Evolutionary conservation across 2,113 vertebrate species (phyloP).

Genomic region (Hystrix cristata): DNA sequence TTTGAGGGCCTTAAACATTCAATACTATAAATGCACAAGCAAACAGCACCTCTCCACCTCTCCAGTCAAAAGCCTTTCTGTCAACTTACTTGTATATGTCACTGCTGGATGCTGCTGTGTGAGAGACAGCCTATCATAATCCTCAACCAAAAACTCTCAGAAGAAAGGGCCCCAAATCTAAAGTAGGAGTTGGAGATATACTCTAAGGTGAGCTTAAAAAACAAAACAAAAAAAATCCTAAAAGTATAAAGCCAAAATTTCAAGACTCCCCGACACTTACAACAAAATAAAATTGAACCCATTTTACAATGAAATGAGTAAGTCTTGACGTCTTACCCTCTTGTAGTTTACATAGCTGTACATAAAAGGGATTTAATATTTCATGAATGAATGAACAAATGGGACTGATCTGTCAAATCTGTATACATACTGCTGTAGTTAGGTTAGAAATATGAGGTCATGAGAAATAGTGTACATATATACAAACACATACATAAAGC

Average conservation of each 20-base stretch:
- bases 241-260: not conserved
- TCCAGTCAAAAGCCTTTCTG: not conserved
- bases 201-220: not conserved
- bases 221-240: not conserved
- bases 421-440: not conserved
- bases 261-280: not conserved
- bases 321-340: not conserved
- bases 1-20: conserved; percentile 16
- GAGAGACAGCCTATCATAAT: not conserved
- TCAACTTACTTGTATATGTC: not conserved
- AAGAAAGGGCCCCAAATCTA: not conserved
- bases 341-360: not conserved
- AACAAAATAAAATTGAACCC: conserved; percentile 5
- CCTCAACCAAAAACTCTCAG: not conserved
- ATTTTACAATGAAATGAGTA: not conserved
- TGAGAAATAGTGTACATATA: not conserved
- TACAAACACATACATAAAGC: not conserved
- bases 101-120: not conserved
- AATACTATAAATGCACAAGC: not conserved
- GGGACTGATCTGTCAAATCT: not conserved
- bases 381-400: not conserved
- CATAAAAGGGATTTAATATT: not conserved
- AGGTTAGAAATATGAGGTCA: not conserved
- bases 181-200: conserved; percentile 3
- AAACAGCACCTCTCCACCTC: not conserved